phyloP scores from a whole-genome alignment of 2,113 vertebrate species.

The Malurus elegans region DNA sequence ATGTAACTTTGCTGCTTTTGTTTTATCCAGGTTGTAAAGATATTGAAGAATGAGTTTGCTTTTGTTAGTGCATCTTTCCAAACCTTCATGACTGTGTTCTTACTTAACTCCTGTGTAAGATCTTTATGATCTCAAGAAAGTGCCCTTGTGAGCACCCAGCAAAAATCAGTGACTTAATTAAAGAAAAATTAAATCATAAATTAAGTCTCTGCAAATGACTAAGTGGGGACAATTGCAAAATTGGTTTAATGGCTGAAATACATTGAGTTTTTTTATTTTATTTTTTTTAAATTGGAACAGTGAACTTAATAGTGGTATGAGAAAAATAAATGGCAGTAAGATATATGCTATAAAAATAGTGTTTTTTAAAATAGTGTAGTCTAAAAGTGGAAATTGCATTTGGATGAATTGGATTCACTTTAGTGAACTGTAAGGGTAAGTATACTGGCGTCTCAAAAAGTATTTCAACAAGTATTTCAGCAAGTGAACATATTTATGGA shows the following conservation, averaged over 20 bases:
- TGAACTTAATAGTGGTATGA: neutral
- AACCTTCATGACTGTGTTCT: neutral
- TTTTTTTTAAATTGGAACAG: neutral
- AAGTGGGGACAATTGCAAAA: neutral
- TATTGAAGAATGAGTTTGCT: neutral
- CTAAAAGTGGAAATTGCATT: neutral
- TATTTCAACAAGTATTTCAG: neutral
- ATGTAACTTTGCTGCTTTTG: neutral
- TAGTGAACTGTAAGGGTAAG: neutral
- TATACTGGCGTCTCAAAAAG: neutral
- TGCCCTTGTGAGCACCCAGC: neutral
- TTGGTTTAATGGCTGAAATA: neutral
- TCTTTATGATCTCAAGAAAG: neutral
- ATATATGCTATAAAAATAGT: neutral
- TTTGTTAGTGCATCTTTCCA: neutral
- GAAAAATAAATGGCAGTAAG: neutral
- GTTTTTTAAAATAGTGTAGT: neutral
- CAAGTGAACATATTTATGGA: neutral
- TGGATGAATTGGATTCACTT: neutral
- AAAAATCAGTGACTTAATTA: neutral
- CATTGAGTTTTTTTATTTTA: neutral
- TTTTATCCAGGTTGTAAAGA: neutral
- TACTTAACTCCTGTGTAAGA: neutral
- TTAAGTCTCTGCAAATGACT: neutral
- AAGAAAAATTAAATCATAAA: neutral